Percentiles rank a stretch among this genome's conserved stretches.
Evolutionary conservation across 2,797 vertebrate genomes (phyloP).

Genomic region (Falco novaeseelandiae): DNA sequence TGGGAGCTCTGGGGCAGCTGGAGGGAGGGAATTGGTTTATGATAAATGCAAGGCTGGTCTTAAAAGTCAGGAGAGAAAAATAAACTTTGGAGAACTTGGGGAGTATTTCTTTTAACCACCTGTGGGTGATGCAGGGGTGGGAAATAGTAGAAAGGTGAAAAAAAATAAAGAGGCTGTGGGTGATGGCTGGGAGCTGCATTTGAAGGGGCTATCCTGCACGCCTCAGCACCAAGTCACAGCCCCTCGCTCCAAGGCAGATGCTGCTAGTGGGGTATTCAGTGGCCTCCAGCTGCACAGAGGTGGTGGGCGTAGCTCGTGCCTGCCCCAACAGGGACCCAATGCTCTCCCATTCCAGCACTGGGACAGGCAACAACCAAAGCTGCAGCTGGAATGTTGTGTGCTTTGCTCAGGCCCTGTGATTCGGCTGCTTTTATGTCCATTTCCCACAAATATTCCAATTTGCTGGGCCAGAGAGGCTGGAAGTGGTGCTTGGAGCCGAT

Average conservation of each 20-base stretch:
- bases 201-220: neutral
- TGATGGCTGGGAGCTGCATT: neutral
- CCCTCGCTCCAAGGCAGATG: rapidly evolving
- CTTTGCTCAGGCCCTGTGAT: neutral
- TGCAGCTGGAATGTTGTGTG: neutral
- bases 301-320: neutral
- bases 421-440: neutral
- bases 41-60: neutral
- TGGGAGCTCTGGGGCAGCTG: neutral
- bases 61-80: constrained; percentile 12
- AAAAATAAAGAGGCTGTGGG: neutral
- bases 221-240: neutral
- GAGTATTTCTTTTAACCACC: neutral
- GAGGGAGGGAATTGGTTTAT: neutral
- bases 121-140: neutral
- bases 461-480: constrained; percentile 15
- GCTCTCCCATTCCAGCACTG: neutral
- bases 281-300: neutral
- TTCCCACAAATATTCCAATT: constrained; percentile 41
- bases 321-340: neutral
- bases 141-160: neutral
- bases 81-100: neutral
- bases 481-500: neutral
- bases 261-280: neutral
- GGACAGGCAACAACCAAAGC: neutral